Evolutionary conservation across 2,888 invertebrate genomes (phyloP).

Genomic region (Litoditis marina): DNA sequence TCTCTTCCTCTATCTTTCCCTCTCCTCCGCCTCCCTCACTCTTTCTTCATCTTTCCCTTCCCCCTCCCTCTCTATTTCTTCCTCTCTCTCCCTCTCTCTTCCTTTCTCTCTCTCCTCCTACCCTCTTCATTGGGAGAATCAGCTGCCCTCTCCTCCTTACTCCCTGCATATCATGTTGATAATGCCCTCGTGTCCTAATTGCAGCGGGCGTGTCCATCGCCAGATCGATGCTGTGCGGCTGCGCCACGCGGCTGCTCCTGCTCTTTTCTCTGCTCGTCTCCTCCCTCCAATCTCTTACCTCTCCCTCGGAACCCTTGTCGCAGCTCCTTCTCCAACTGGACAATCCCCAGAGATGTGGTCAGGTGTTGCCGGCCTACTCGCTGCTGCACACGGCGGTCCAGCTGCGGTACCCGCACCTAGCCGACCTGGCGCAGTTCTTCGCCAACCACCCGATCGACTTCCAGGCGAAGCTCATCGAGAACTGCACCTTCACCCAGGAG

Average conservation of each 20-base stretch:
- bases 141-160: neutral
- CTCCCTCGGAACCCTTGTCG: neutral
- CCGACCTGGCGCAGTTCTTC: slow-evolving; percentile 35
- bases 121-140: neutral
- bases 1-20: neutral
- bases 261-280: slow-evolving; percentile 1
- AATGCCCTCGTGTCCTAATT: slow-evolving; percentile 5
- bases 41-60: neutral
- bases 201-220: neutral
- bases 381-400: slow-evolving; percentile 29
- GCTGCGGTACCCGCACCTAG: slow-evolving; percentile 24
- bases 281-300: neutral
- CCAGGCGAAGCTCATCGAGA: slow-evolving; percentile 7
- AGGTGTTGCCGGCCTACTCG: slow-evolving; percentile 31
- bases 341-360: slow-evolving; percentile 27
- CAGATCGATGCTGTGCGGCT: slow-evolving; percentile 6
- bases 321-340: slow-evolving; percentile 10
- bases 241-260: neutral
- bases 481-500: slow-evolving; percentile 14
- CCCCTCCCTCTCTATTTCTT: neutral
- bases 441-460: slow-evolving; percentile 32
- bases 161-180: neutral
- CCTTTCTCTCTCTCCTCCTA: neutral
- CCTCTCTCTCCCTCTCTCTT: too few species aligned
- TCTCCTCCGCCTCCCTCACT: neutral